Evolutionary conservation across 2,797 vertebrate genomes (phyloP), one percentile per base, ranked within the genome.

Genomic region (Trachops cirrhosus): DNA sequence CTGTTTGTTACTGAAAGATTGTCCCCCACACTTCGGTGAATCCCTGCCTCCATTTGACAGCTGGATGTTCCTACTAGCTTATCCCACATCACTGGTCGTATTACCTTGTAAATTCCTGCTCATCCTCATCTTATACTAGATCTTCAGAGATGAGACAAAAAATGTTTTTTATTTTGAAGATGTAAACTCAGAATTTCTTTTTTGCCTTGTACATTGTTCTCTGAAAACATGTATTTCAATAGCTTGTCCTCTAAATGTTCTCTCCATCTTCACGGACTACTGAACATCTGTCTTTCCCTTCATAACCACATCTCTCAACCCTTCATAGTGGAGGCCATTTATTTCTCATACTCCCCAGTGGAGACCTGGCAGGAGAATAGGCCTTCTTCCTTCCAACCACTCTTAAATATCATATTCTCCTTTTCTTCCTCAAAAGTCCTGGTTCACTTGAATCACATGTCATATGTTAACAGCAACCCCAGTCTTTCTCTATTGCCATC

Each of bases 391-490:
- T 67, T 29, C 4, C 2, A 7, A 14, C 11, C 21, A 7, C 5
- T 14, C 16, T 54, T 86, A 7, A 29, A 2, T 39, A 70, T 52
- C 18, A 41, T 29, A 44, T n/a, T 44, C 16, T 29, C 5, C 3
- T 68, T 64, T 82, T 11, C 18, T 50, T 26, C 6, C 64, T 84
- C 46, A 73, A 67, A 41, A 44, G 3, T 8, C 29, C 32, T 9
- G 21, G 1, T 2, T 50, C 8, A 6, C 50, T 59, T 80, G 29
- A 67, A 41, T 34, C 54, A 3, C 6, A 7, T 62, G 24, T 39
- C 32, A 67, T 19, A 7, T 26, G 11, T 18, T 32, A 19, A 75
- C 44, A 37, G 54, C 0, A 39, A 46, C 5, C 0, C 0, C 14
- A 22, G 2, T 22, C 12, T 9, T 34, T 54, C 12, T 62, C 26